Conservation (phyloP, 2,888 invertebrate species). For the Yponomeuta cagnagella region DNA sequence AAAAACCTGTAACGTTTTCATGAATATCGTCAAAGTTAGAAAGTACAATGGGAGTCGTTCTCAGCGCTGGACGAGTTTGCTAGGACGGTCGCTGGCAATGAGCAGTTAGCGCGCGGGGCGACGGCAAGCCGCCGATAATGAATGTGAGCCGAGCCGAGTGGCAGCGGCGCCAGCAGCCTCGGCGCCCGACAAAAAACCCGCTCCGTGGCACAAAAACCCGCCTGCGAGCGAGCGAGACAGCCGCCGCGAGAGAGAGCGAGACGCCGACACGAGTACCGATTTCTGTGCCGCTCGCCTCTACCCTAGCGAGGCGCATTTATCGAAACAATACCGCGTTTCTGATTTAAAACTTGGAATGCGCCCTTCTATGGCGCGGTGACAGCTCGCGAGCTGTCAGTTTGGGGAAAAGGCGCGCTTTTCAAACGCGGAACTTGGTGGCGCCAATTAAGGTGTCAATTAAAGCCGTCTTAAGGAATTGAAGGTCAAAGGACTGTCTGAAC, state of each 20-base stretch:
- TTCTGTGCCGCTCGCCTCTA: conserved; percentile 66
- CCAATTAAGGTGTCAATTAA: conserved; percentile 7
- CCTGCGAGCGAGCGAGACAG: conserved; percentile 55
- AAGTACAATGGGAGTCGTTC: conserved; percentile 43
- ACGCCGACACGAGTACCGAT: conserved; percentile 53
- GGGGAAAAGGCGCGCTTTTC: conserved; percentile 62
- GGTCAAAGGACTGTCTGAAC: conserved; percentile 2
- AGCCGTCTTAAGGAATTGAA: neutral
- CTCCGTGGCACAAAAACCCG: conserved; percentile 70
- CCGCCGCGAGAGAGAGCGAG: conserved; percentile 42
- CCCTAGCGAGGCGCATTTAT: conserved; percentile 54
- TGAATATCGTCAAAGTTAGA: conserved; percentile 40
- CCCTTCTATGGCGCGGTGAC: conserved; percentile 76
- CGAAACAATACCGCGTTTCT: conserved; percentile 64
- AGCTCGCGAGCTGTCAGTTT: conserved; percentile 71
- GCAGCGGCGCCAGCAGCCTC: conserved; percentile 49
- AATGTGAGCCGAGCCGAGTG: conserved; percentile 59
- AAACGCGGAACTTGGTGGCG: conserved; percentile 8
- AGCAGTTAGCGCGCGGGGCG: conserved; percentile 4
- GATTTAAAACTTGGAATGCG: conserved; percentile 73
- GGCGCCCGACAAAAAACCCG: conserved; percentile 70
- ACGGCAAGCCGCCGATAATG: conserved; percentile 63
- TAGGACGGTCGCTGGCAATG: conserved; percentile 37
- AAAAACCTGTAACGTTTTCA: neutral
- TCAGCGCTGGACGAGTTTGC: no score